A percentile compares a stretch with the other conserved stretches of the same genome.
Conservation (phyloP, 2,113 vertebrate genomes). For the Microcebus murinus region DNA sequence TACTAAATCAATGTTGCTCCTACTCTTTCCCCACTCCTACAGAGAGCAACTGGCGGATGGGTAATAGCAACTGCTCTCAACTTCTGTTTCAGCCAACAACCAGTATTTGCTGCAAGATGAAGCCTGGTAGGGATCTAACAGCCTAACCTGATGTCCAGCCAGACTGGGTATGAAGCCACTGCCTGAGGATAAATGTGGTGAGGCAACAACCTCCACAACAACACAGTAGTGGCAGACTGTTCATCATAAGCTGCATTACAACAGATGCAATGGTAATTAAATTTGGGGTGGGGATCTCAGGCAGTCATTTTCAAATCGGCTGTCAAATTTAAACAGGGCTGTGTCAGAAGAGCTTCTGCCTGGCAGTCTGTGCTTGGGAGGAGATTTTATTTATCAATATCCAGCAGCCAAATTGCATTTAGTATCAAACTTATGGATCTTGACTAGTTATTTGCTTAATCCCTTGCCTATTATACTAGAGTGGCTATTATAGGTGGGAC, state of each 20-base stretch:
- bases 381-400: neutral
- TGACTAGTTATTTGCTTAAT: neutral
- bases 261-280: slow-evolving; percentile 20
- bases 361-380: neutral
- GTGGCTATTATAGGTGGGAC: neutral
- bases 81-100: neutral
- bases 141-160: neutral
- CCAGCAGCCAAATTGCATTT: neutral
- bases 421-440: neutral
- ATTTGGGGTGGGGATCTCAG: neutral
- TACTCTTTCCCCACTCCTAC: accelerated
- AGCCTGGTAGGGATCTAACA: neutral
- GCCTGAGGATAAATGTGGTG: neutral
- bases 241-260: neutral
- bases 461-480: neutral
- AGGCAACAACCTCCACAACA: neutral
- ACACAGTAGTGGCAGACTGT: neutral
- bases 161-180: neutral
- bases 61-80: neutral
- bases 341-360: neutral
- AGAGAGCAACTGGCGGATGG: neutral
- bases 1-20: accelerated
- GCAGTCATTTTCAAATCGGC: neutral
- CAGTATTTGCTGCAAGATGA: neutral
- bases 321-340: neutral